Percentiles rank a stretch among this genome's conserved stretches.
phyloP scores from a whole-genome alignment of 2,888 invertebrate genomes.

The Metalampra italica region DNA sequence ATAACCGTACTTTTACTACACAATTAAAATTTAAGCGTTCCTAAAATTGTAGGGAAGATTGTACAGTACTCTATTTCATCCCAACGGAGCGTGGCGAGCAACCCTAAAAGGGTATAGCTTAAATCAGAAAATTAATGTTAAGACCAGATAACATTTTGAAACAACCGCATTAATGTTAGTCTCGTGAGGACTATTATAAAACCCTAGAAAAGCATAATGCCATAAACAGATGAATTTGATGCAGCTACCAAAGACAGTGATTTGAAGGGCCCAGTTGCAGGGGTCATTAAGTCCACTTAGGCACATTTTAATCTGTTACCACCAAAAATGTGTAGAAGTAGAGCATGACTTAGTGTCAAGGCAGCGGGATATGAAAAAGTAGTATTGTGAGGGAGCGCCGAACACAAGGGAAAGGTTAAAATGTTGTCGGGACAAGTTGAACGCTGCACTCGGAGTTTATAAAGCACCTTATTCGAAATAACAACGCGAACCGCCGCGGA shows the following conservation, averaged over 20 bases:
- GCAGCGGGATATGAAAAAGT: constrained; percentile 33
- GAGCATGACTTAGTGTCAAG: constrained; percentile 34
- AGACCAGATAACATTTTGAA: constrained; percentile 25
- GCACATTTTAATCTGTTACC: too few species aligned
- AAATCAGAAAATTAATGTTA: constrained; percentile 43
- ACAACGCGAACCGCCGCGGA: constrained; percentile 68
- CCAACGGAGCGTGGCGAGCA: constrained; percentile 52
- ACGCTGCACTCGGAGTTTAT: constrained; percentile 53
- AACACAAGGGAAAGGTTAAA: constrained; percentile 50
- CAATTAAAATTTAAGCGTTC: constrained; percentile 75
- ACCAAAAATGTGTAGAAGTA: too few species aligned
- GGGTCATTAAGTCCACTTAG: too few species aligned
- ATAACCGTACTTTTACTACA: constrained; percentile 74
- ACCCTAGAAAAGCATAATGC: constrained; percentile 29
- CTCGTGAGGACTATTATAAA: constrained; percentile 23
- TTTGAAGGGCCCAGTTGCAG: too few species aligned
- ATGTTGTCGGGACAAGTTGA: constrained; percentile 46
- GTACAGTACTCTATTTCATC: constrained; percentile 59
- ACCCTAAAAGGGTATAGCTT: constrained; percentile 43
- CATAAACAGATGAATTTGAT: constrained; percentile 37
- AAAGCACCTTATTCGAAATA: constrained; percentile 75
- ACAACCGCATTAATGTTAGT: constrained; percentile 19
- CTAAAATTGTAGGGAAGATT: constrained; percentile 65
- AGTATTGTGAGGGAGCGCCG: constrained; percentile 31
- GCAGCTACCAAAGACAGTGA: constrained; percentile 17